These are phyloP conservation scores for Tribolium castaneum DNA, from an alignment of 1,140 invertebrate species.

Conservation along the genomic window DNA sequence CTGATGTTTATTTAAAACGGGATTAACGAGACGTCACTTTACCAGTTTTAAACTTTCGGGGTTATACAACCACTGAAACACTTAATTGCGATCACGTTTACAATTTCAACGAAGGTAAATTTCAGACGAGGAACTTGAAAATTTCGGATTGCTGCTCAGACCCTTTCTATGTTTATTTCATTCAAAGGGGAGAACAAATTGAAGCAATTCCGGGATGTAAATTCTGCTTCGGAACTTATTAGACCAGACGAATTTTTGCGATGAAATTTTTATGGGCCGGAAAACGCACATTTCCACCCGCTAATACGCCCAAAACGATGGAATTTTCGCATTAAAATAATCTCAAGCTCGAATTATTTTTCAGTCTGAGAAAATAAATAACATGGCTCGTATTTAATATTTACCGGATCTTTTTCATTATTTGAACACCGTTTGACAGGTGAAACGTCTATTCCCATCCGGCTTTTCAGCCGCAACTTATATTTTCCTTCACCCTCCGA, in stretches of 20 bases:
- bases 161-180: constrained; percentile 28
- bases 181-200: constrained; percentile 25
- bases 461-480: too few species aligned
- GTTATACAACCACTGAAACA: not conserved
- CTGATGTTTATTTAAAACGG: not conserved
- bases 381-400: too few species aligned
- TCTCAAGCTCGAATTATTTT: too few species aligned
- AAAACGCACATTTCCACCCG: not conserved
- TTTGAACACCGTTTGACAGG: too few species aligned
- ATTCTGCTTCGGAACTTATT: constrained; percentile 19
- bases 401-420: too few species aligned
- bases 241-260: constrained; percentile 14
- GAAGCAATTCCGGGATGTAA: constrained; percentile 16
- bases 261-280: constrained; percentile 28
- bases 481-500: too few species aligned
- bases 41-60: not conserved
- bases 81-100: constrained; percentile 27
- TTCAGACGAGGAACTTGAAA: constrained; percentile 3
- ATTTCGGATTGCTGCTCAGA: not conserved
- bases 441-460: too few species aligned
- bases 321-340: constrained; percentile 9
- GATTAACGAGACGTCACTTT: not conserved
- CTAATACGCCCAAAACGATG: not conserved
- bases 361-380: too few species aligned
- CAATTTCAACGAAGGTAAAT: constrained; percentile 14